Conservation (phyloP, 2,888 invertebrate species). For the Polydrusus cervinus region DNA sequence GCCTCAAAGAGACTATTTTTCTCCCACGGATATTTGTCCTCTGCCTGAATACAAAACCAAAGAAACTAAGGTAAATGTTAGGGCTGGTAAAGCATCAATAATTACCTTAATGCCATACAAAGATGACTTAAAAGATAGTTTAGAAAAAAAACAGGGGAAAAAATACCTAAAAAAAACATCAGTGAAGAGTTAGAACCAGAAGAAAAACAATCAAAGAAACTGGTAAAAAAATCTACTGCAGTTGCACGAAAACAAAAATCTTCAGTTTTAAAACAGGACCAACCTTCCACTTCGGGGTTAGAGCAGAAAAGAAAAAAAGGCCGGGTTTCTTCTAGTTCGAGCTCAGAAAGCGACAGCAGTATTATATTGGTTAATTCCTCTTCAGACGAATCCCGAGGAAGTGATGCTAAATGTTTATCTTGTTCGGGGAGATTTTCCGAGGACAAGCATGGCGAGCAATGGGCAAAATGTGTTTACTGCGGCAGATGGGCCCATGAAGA, state of each 20-base stretch:
- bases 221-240: conserved; percentile 26
- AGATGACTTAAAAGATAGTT: conserved; percentile 13
- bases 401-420: conserved; percentile 23
- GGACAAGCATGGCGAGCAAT: no score
- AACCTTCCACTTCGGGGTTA: conserved; percentile 37
- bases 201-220: conserved; percentile 20
- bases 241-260: conserved; percentile 37
- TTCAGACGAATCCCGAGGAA: conserved; percentile 19
- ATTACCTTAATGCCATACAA: conserved; percentile 33
- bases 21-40: conserved; percentile 22
- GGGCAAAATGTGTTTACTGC: no score
- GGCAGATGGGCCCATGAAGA: no score
- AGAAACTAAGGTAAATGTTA: conserved; percentile 34
- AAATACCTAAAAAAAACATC: conserved; percentile 27
- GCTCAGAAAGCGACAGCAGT: conserved; percentile 36
- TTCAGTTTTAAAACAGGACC: conserved; percentile 31
- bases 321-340: conserved; percentile 33
- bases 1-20: conserved; percentile 22
- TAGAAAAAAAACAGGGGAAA: conserved; percentile 1
- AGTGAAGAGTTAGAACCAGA: conserved; percentile 32
- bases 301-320: conserved; percentile 32
- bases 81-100: conserved; percentile 32
- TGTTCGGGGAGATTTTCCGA: no score
- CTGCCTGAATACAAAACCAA: conserved; percentile 24
- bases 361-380: conserved; percentile 33